Evolutionary conservation across 2,113 vertebrate genomes (phyloP).

Genomic region (Larimichthys crocea): DNA sequence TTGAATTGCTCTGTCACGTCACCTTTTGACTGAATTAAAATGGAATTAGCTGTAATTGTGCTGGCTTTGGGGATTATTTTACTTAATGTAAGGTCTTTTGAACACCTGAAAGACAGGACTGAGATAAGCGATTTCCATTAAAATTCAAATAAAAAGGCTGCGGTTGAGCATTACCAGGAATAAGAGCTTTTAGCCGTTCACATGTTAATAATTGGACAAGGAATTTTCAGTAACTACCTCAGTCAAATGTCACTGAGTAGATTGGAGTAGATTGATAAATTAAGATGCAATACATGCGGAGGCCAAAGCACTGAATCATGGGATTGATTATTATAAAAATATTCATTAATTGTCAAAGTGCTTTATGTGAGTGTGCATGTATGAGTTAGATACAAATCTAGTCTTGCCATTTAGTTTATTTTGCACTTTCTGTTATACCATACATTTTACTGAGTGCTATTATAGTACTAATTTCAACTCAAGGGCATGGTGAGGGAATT

Average conservation of each 20-base stretch:
- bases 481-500: not conserved
- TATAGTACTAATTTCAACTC: not conserved
- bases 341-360: not conserved
- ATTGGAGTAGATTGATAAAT: conserved; percentile 70
- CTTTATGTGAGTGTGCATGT: not conserved
- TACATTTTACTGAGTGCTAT: not conserved
- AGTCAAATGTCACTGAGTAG: conserved; percentile 68
- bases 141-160: conserved; percentile 73
- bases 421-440: not conserved
- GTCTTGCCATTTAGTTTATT: not conserved
- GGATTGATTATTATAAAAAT: conserved; percentile 42
- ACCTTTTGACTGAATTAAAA: conserved; percentile 82
- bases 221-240: conserved; percentile 59
- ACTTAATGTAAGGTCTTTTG: conserved; percentile 74
- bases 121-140: conserved; percentile 81
- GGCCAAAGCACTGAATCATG: conserved; percentile 28
- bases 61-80: conserved; percentile 81
- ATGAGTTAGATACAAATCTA: not conserved
- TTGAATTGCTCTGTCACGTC: conserved; percentile 70
- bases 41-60: conserved; percentile 82
- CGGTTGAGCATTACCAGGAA: conserved; percentile 71
- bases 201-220: conserved; percentile 72
- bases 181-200: conserved; percentile 76
- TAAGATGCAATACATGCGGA: conserved; percentile 47
- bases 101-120: conserved; percentile 79